These are phyloP conservation scores for Eristalis pertinax DNA, from an alignment of 2,888 invertebrate species.

Conservation along the genomic window DNA sequence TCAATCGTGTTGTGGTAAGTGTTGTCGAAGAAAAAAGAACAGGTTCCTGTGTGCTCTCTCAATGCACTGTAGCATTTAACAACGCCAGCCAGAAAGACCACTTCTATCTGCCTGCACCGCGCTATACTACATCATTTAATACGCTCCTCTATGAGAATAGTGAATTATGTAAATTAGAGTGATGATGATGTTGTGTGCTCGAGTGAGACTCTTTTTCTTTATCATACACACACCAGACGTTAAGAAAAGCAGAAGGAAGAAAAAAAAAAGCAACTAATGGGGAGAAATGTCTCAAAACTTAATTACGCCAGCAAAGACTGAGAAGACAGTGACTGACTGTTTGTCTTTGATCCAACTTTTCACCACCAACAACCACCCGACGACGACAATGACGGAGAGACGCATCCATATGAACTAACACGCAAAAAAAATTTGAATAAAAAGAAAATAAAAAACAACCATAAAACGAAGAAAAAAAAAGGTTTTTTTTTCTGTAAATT, in stretches of 20 bases:
- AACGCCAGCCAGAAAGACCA: conserved; percentile 44
- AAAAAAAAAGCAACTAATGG: neutral
- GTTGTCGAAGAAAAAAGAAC: conserved; percentile 56
- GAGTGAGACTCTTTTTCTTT: conserved; percentile 25
- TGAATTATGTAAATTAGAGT: conserved; percentile 67
- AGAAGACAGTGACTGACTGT: neutral
- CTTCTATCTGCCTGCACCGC: conserved; percentile 18
- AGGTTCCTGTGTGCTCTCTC: conserved; percentile 48
- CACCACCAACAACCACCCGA: conserved; percentile 45
- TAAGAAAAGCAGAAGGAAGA: no score
- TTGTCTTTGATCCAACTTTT: neutral
- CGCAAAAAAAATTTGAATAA: conserved; percentile 30
- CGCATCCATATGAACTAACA: conserved; percentile 54
- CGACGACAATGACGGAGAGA: neutral
- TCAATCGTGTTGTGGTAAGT: conserved; percentile 54
- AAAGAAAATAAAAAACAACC: neutral
- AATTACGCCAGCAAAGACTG: neutral
- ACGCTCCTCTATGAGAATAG: conserved; percentile 44
- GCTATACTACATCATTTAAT: conserved; percentile 45
- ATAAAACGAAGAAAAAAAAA: conserved; percentile 6
- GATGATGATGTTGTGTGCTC: conserved; percentile 39
- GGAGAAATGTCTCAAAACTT: conserved; percentile 25
- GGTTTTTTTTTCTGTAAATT: conserved; percentile 20
- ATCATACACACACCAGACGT: conserved; percentile 20
- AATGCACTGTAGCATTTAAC: conserved; percentile 41